A percentile compares a stretch with the other conserved stretches of the same genome.
Conservation (phyloP, 2,113 vertebrate genomes). For the Mesoclemmys tuberculata region DNA sequence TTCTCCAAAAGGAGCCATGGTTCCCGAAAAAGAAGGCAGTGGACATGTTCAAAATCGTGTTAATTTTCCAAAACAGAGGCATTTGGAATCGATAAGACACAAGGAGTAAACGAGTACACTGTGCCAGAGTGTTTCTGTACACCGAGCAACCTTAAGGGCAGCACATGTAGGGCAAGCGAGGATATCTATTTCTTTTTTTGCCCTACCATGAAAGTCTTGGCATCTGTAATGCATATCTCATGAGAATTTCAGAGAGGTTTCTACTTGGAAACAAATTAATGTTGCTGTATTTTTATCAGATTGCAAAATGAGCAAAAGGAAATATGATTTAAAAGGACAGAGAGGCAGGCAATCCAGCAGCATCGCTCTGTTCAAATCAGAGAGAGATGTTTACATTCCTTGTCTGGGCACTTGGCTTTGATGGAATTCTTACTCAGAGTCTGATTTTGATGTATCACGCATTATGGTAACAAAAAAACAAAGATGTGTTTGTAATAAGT, state of each 20-base stretch:
- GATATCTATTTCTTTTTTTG: not conserved
- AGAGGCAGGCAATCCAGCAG: not conserved
- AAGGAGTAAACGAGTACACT: not conserved
- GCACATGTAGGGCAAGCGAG: not conserved
- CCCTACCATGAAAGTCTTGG: not conserved
- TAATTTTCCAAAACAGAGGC: not conserved
- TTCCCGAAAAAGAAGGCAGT: not conserved
- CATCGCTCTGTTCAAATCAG: not conserved
- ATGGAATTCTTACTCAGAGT: not conserved
- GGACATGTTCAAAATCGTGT: not conserved
- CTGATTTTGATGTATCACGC: not conserved
- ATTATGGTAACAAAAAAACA: not conserved
- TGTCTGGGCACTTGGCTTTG: not conserved
- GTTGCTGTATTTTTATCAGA: not conserved
- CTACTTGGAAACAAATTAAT: not conserved
- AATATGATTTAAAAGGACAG: not conserved
- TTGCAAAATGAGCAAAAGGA: not conserved
- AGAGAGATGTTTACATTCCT: not conserved
- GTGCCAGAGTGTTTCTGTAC: not conserved
- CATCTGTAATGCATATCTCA: not conserved
- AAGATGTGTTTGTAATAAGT: not conserved
- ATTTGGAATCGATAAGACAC: not conserved
- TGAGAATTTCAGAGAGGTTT: not conserved
- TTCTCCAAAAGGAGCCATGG: not conserved
- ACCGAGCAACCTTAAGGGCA: not conserved